A percentile compares a stretch with the other conserved stretches of the same genome.
These are phyloP conservation scores for Isichthys henryi DNA, from an alignment of 2,113 vertebrate species.

Conservation along the genomic window DNA sequence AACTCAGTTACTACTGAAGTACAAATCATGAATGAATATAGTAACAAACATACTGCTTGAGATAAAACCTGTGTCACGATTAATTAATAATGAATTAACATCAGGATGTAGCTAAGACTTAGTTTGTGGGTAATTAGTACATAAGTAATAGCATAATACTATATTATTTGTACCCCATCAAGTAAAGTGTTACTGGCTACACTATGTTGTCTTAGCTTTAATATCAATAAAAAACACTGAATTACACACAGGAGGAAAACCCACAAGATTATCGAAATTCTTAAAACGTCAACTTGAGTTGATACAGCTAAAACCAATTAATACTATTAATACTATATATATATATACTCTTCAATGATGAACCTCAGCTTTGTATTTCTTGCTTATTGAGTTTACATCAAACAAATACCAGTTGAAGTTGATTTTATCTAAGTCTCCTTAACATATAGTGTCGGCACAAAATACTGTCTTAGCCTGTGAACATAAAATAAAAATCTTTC, in stretches of 20 bases:
- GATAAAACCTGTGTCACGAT: neutral
- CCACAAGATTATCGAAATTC: neutral
- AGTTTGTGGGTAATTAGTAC: neutral
- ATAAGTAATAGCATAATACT: neutral
- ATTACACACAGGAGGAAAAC: neutral
- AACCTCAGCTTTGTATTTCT: neutral
- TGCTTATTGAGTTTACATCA: neutral
- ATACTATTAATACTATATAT: no score
- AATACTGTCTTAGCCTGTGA: neutral
- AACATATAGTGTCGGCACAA: neutral
- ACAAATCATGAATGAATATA: neutral
- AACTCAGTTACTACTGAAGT: neutral
- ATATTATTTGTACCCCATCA: neutral
- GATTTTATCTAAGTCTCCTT: neutral
- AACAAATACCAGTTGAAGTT: neutral
- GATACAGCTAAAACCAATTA: neutral
- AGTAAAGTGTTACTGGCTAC: neutral
- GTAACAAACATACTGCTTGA: neutral
- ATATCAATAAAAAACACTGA: neutral
- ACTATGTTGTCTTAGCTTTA: neutral
- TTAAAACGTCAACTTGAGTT: neutral
- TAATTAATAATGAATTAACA: neutral
- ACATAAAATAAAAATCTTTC: neutral
- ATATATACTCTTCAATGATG: neutral
- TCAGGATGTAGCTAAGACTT: neutral